Conservation (phyloP, 2,113 vertebrate species). For the Charina bottae region DNA sequence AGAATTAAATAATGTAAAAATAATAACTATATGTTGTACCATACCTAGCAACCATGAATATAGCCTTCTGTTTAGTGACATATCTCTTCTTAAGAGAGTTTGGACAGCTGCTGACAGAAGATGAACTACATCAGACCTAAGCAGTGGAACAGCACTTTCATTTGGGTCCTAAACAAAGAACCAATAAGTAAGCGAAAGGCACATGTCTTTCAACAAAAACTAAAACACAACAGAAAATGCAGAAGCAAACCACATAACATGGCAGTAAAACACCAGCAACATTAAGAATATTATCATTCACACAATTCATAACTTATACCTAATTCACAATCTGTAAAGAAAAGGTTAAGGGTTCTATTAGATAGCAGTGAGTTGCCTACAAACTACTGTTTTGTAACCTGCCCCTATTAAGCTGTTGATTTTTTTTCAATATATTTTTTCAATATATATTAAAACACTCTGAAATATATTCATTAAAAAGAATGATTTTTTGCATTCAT, state of each 20-base stretch:
- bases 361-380: neutral
- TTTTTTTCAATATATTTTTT: no score
- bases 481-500: neutral
- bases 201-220: neutral
- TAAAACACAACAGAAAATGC: neutral
- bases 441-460: neutral
- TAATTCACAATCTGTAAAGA: neutral
- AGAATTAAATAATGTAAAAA: neutral
- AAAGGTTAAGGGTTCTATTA: neutral
- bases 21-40: neutral
- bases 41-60: conserved; percentile 95
- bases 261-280: neutral
- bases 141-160: conserved; percentile 75
- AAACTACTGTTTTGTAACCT: neutral
- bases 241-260: neutral
- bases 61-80: conserved; percentile 95
- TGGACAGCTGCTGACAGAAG: conserved; percentile 87
- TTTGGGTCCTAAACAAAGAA: conserved; percentile 74
- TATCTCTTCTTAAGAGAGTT: conserved; percentile 92
- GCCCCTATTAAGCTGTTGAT: neutral
- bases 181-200: neutral
- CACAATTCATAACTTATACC: neutral
- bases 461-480: neutral
- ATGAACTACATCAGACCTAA: conserved; percentile 75
- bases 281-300: conserved; percentile 2